Conservation (phyloP, 2,113 vertebrate genomes). For the Scytalopus superciliaris region DNA sequence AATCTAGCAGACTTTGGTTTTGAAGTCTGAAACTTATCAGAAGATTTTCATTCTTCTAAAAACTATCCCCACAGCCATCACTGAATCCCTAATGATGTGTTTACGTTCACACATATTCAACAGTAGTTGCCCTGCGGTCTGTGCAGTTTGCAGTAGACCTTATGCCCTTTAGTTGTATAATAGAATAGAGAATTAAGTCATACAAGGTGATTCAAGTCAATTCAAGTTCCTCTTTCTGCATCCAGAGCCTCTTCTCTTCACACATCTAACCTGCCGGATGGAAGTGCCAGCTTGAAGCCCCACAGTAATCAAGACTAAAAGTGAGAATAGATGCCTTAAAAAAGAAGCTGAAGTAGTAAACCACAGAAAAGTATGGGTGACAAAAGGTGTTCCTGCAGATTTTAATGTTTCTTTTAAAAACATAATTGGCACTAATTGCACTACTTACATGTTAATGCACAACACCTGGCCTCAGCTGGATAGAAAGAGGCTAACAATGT, state of each 20-base stretch:
- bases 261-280: not conserved
- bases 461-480: slow-evolving; percentile 78
- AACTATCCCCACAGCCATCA: not conserved
- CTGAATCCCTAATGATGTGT: not conserved
- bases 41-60: not conserved
- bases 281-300: slow-evolving; percentile 32
- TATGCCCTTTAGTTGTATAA: not conserved
- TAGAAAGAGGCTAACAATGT: slow-evolving; percentile 58
- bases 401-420: slow-evolving; percentile 56
- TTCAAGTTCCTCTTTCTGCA: not conserved
- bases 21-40: not conserved
- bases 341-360: slow-evolving; percentile 11
- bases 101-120: not conserved
- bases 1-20: not conserved
- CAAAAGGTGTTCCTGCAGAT: slow-evolving; percentile 41
- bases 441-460: slow-evolving; percentile 72
- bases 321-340: slow-evolving; percentile 3
- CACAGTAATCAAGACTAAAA: slow-evolving; percentile 27
- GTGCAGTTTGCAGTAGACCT: not conserved
- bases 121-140: not conserved
- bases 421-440: slow-evolving; percentile 69
- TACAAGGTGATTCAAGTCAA: not conserved
- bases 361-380: not conserved
- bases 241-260: not conserved
- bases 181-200: not conserved